Conservation (phyloP, 2,113 vertebrate genomes). For the Passer domesticus region DNA sequence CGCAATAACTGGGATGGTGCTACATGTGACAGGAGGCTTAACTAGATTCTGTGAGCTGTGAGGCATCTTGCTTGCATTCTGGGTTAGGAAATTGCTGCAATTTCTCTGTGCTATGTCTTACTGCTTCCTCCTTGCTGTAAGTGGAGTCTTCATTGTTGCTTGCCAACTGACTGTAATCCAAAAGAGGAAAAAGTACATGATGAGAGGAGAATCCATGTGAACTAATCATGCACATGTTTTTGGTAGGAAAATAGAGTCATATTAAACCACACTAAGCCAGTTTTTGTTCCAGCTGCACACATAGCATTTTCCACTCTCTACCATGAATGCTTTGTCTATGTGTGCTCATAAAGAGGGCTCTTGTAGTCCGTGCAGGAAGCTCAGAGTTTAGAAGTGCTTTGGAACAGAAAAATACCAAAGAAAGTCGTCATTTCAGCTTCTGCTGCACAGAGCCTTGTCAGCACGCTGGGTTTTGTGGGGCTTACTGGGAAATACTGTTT, state of each 20-base stretch:
- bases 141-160: neutral
- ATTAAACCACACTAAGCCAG: neutral
- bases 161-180: neutral
- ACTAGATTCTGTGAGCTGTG: neutral
- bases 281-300: conserved; percentile 34
- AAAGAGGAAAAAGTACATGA: neutral
- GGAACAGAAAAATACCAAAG: neutral
- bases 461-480: neutral
- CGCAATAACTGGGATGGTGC: neutral
- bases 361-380: conserved; percentile 9
- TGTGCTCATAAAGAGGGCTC: conserved; percentile 8
- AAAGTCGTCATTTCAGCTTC: neutral
- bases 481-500: neutral
- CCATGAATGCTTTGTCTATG: conserved; percentile 6
- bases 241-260: neutral
- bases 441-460: neutral
- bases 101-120: neutral
- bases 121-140: neutral
- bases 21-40: neutral
- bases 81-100: neutral
- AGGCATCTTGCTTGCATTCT: neutral
- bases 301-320: conserved; percentile 12
- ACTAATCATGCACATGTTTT: neutral
- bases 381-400: conserved; percentile 4
- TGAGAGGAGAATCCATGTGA: conserved; percentile 1